Evolutionary conservation across 2,797 vertebrate species (phyloP).

Genomic region (Staurois parvus): DNA sequence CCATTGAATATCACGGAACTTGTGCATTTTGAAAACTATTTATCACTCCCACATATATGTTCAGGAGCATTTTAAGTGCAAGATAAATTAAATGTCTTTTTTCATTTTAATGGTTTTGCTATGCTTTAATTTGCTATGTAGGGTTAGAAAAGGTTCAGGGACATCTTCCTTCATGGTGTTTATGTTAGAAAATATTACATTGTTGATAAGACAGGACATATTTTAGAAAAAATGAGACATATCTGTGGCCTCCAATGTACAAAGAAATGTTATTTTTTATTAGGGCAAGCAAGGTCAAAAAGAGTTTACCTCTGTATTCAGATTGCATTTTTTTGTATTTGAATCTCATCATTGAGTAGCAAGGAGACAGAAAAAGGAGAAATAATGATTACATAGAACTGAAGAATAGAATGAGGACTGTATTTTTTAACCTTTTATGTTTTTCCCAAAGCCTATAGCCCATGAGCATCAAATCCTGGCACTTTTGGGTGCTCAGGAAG

Average conservation of each 20-base stretch:
- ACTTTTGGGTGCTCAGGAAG: no score
- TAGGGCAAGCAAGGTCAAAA: background rate
- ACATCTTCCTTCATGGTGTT: constrained; percentile 4
- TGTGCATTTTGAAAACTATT: background rate
- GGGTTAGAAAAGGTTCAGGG: background rate
- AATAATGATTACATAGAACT: no score
- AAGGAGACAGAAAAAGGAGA: no score
- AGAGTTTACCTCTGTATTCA: background rate
- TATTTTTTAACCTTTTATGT: no score
- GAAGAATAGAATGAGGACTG: no score
- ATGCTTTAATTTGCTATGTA: background rate
- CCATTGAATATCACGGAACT: background rate
- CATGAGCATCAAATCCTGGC: no score
- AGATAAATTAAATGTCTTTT: background rate
- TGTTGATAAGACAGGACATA: constrained; percentile 5
- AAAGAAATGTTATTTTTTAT: background rate
- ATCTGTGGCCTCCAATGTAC: background rate
- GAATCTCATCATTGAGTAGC: no score
- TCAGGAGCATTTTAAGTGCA: constrained; percentile 5
- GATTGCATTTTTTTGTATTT: no score
- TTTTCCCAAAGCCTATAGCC: no score
- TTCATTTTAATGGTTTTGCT: background rate
- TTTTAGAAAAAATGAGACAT: background rate
- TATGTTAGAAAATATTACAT: constrained; percentile 18
- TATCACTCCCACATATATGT: background rate